Percentiles rank a stretch among this genome's conserved stretches.
Conservation (phyloP, 2,113 vertebrate species). For the Pica pica region DNA sequence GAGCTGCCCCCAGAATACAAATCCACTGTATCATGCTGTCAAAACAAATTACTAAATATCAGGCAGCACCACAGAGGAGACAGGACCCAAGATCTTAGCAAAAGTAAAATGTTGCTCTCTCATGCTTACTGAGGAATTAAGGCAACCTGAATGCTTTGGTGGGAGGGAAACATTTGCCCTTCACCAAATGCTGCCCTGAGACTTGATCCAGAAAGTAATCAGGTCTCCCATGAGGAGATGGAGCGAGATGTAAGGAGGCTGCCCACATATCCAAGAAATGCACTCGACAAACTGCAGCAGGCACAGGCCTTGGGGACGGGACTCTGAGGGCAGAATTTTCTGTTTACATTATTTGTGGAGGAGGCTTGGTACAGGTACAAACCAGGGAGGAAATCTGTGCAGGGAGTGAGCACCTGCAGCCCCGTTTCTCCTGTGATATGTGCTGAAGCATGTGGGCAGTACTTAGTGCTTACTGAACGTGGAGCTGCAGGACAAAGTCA, state of each 20-base stretch:
- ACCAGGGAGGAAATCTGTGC: background rate
- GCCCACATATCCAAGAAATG: rapidly evolving
- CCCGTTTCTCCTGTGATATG: rapidly evolving
- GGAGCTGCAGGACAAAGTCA: background rate
- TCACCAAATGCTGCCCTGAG: background rate
- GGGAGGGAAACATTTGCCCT: background rate
- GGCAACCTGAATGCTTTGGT: background rate
- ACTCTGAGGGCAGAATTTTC: background rate
- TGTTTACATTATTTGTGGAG: background rate
- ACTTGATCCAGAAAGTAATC: background rate
- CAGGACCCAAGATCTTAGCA: background rate
- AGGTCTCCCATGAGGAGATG: background rate
- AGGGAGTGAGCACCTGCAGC: background rate
- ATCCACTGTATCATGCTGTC: conserved; percentile 19
- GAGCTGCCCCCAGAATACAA: conserved; percentile 9
- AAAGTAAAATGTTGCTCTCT: background rate
- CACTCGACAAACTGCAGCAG: rapidly evolving
- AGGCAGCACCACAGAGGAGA: background rate
- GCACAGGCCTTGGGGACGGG: background rate
- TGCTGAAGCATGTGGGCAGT: background rate
- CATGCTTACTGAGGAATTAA: background rate
- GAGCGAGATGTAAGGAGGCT: background rate
- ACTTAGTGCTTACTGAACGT: background rate
- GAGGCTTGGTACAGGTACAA: background rate
- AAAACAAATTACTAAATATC: conserved; percentile 27